Evolutionary conservation across 2,888 invertebrate genomes (phyloP), one percentile per base, ranked within the genome.

Genomic region (Eupithecia insigniata): DNA sequence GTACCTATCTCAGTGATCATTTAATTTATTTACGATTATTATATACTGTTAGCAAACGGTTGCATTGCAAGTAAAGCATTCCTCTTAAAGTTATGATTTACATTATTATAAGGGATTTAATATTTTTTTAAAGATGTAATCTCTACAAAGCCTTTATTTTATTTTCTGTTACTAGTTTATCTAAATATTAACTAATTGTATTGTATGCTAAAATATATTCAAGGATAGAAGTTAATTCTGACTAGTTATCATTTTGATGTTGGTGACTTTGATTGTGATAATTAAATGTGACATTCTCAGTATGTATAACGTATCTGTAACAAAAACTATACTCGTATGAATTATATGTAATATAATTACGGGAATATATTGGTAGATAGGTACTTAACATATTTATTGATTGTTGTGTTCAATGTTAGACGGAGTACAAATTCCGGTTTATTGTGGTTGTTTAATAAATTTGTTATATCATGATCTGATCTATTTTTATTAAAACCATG

Each of bases 301-400:
- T 55, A 61, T 28, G 18, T 69, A 51, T 73, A 73, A 62, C 62
- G 7, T 55, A 55, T 26, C 14, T 5, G 16, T 61, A 36, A 66
- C 61, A 30, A 68, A 66, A 61, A 61, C 34, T 46, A 39, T 64
- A 22, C 36, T 55, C 22, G 46, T n/a, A 43, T 67, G 4, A 58
- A 46, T 30, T 78, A 80, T 76, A 62, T 62, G 36, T 64, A 39
- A 36, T 89, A 87, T 62, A 36, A 68, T 62, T 39, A 64, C 26
- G 14, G 34, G 12, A 64, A 22, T 64, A 69, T 22, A 3, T 43
- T 36, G 28, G 14, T 58, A 64, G n/a, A 10, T 60, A 43, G n/a
- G n/a, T n/a, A n/a, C n/a, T n/a, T n/a, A n/a, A 60, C 60, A 55
- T 67, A 36, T 72, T 64, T 71, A 70, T 70, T 73, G 51, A 68